Conservation (phyloP, 1,140 invertebrate species). For the Pteromalus puparum region DNA sequence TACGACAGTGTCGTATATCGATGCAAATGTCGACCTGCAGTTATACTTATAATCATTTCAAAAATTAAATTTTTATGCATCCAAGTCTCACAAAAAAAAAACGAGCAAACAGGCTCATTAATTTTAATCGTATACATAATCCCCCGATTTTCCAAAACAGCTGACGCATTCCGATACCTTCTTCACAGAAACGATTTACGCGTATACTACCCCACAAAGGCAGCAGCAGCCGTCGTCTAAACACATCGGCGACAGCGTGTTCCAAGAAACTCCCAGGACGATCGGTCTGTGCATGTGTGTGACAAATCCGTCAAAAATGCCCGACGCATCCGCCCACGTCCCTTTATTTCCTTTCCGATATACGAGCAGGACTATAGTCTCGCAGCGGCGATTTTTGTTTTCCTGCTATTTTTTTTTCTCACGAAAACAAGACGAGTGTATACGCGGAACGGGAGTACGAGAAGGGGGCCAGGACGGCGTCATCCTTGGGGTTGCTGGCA, state of each 20-base stretch:
- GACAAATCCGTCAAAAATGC: conserved; percentile 22
- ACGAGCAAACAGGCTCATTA: too few species aligned
- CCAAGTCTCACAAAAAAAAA: too few species aligned
- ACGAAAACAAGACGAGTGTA: neutral
- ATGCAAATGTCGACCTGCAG: too few species aligned
- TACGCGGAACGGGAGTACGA: conserved; percentile 8
- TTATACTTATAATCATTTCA: too few species aligned
- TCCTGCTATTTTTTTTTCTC: neutral
- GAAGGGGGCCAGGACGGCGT: conserved; percentile 12
- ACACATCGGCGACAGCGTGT: neutral
- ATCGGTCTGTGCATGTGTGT: neutral
- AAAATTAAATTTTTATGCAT: too few species aligned
- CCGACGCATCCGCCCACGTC: neutral
- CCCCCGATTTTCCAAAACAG: neutral
- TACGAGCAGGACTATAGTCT: neutral
- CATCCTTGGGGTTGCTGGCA: neutral
- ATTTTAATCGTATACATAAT: too few species aligned
- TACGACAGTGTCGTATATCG: too few species aligned
- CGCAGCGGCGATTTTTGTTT: too few species aligned
- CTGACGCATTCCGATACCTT: neutral
- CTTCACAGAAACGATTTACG: too few species aligned
- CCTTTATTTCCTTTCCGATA: neutral
- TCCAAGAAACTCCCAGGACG: neutral
- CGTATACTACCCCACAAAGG: neutral
- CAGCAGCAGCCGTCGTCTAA: neutral